Conservation (phyloP, 2,113 vertebrate species). For the Otolemur garnettii region DNA sequence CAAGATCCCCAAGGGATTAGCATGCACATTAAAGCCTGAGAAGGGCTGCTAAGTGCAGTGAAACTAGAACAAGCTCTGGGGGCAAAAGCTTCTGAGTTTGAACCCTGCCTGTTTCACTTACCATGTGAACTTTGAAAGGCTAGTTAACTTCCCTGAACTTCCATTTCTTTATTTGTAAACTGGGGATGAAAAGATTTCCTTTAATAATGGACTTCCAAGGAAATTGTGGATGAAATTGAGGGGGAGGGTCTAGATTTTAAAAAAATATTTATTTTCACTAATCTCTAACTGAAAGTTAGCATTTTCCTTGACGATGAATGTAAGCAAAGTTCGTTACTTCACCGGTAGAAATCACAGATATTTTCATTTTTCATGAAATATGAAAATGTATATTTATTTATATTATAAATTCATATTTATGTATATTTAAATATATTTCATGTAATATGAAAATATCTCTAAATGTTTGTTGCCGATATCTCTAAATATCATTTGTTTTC, state of each 20-base stretch:
- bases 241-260: neutral
- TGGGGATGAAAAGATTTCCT: neutral
- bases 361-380: neutral
- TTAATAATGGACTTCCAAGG: neutral
- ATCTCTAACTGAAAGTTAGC: neutral
- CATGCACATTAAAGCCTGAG: neutral
- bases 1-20: neutral
- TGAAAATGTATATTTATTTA: no score
- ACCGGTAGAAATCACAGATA: neutral
- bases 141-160: neutral
- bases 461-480: neutral
- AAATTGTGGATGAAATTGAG: neutral
- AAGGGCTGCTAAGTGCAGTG: neutral
- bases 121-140: neutral
- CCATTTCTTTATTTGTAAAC: slow-evolving; percentile 49
- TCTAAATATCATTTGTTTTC: neutral
- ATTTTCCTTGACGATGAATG: neutral
- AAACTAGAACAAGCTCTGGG: neutral
- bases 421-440: no score
- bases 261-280: neutral
- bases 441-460: no score
- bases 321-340: neutral
- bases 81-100: neutral
- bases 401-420: no score
- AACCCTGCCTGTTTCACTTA: neutral